A percentile compares a stretch with the other conserved stretches of the same genome.
Conservation (phyloP, 2,797 vertebrate species). For the Scolopax bukidnonensis region DNA sequence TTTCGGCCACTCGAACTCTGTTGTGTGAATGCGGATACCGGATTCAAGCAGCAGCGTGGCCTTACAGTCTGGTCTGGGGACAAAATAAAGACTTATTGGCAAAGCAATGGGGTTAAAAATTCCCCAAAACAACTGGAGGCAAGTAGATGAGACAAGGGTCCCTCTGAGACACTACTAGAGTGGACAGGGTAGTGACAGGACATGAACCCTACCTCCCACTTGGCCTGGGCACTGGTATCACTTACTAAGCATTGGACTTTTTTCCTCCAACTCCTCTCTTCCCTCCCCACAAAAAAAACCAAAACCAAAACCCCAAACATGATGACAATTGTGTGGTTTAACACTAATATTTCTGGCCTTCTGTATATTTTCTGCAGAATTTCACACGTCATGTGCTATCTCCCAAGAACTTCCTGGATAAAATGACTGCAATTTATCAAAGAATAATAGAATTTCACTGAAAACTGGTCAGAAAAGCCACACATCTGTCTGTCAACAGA, state of each 20-base stretch:
- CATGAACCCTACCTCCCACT: neutral
- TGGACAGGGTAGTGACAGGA: fast-evolving
- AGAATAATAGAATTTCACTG: neutral
- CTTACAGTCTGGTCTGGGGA: slow-evolving; percentile 90
- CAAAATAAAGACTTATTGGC: neutral
- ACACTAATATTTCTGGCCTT: neutral
- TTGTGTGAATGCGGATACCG: slow-evolving; percentile 92
- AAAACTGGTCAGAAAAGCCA: neutral
- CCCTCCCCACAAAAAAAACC: neutral
- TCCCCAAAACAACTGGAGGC: neutral
- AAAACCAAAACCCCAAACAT: neutral
- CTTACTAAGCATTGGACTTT: neutral
- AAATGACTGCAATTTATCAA: neutral
- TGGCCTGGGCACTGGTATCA: neutral
- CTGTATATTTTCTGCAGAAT: neutral
- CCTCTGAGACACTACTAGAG: neutral
- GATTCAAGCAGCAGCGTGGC: slow-evolving; percentile 93
- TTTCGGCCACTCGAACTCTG: slow-evolving; percentile 98
- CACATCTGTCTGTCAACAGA: neutral
- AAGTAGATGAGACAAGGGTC: too few species aligned
- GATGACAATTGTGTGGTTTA: neutral
- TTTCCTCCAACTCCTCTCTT: neutral
- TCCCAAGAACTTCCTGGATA: fast-evolving
- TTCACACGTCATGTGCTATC: neutral
- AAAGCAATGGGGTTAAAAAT: neutral